These are phyloP conservation scores for Uromys caudimaculatus DNA, from an alignment of 2,797 vertebrate genomes.

Conservation along the genomic window DNA sequence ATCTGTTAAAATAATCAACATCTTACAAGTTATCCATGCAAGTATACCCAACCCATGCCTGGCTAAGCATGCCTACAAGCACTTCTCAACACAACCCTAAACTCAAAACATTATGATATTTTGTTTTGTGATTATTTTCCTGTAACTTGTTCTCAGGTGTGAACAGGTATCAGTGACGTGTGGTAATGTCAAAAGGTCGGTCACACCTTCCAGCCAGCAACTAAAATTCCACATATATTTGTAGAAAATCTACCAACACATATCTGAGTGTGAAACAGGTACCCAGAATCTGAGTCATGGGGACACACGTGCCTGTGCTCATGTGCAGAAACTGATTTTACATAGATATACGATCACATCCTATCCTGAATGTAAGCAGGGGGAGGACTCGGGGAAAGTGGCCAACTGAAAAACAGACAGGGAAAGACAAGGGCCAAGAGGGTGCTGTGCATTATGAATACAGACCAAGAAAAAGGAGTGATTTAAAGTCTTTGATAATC, in stretches of 20 bases:
- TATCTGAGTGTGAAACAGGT: neutral
- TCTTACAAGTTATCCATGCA: slow-evolving; percentile 7
- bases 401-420: neutral
- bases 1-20: neutral
- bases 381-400: neutral
- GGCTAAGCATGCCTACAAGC: neutral
- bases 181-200: neutral
- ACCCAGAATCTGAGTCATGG: neutral
- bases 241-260: neutral
- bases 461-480: neutral
- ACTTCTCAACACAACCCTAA: neutral
- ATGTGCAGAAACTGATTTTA: neutral
- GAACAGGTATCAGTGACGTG: neutral
- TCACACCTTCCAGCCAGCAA: neutral
- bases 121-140: neutral
- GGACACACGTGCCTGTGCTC: neutral
- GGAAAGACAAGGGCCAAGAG: neutral
- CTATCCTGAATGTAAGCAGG: neutral
- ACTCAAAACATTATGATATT: neutral
- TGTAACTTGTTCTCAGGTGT: neutral
- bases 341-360: neutral
- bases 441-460: neutral
- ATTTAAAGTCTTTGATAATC: neutral
- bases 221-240: neutral
- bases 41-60: neutral